Conservation (phyloP, 1,140 invertebrate species). For the Drosophila funebris region DNA sequence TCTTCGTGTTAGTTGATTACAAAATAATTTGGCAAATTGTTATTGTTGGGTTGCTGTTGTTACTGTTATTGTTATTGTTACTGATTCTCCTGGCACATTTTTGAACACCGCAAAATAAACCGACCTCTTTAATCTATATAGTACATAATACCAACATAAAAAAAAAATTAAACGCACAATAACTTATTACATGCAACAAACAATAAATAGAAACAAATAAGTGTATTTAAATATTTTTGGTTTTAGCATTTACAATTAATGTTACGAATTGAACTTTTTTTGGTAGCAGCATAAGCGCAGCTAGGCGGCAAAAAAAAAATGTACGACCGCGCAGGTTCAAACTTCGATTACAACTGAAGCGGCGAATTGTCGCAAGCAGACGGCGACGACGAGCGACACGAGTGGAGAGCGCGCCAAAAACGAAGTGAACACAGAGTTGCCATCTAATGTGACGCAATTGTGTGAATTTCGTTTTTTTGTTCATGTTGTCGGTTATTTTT, state of each 20-base stretch:
- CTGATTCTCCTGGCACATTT: not conserved
- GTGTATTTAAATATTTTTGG: not conserved
- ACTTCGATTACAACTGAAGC: constrained; percentile 62
- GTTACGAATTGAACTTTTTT: constrained; percentile 19
- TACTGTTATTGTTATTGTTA: not conserved
- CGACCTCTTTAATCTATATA: not conserved
- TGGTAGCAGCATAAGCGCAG: constrained; percentile 10
- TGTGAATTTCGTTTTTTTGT: not conserved
- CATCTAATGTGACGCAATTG: constrained; percentile 22
- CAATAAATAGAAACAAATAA: not conserved
- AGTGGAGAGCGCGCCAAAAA: constrained; percentile 44
- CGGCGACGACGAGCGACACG: constrained; percentile 5
- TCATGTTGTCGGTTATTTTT: not conserved
- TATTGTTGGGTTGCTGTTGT: not conserved
- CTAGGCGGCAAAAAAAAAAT: constrained; percentile 15
- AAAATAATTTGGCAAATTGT: constrained; percentile 39
- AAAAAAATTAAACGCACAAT: not conserved
- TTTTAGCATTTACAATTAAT: not conserved
- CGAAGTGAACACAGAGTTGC: constrained; percentile 43
- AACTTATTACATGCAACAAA: not conserved
- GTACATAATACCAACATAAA: too few species aligned
- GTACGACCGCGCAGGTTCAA: constrained; percentile 48
- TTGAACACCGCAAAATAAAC: not conserved
- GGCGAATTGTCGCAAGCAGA: constrained; percentile 47
- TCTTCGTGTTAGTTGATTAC: constrained; percentile 19